phyloP scores from a whole-genome alignment of 2,888 invertebrate genomes.

The Erebia palarica region DNA sequence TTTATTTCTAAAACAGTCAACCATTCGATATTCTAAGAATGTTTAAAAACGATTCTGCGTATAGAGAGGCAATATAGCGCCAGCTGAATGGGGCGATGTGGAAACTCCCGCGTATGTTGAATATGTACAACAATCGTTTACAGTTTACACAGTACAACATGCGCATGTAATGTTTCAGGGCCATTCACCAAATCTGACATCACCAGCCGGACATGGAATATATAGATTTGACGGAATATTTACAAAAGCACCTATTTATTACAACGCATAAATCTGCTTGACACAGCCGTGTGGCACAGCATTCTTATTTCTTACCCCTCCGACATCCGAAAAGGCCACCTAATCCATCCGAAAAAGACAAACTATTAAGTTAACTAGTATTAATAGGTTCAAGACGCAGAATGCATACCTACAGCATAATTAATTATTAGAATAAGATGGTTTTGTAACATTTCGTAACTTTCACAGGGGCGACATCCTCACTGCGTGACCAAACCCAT shows the following conservation, averaged over 20 bases:
- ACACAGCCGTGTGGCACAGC: too few relatives aligned
- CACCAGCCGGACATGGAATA: not conserved
- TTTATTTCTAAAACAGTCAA: not conserved
- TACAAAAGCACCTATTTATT: not conserved
- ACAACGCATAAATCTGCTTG: too few relatives aligned
- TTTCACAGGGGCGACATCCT: too few relatives aligned
- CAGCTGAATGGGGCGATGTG: slow-evolving; percentile 13
- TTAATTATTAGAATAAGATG: too few relatives aligned
- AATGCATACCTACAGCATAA: too few relatives aligned
- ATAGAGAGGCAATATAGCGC: not conserved
- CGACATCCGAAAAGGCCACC: too few relatives aligned
- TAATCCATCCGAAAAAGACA: too few relatives aligned
- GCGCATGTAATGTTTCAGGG: not conserved
- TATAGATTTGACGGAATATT: not conserved
- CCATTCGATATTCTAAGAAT: slow-evolving; percentile 1
- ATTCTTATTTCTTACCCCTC: too few relatives aligned
- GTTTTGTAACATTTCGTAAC: too few relatives aligned
- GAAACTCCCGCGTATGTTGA: not conserved
- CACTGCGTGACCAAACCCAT: too few relatives aligned
- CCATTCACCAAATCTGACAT: slow-evolving; percentile 5
- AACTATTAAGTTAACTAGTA: too few relatives aligned
- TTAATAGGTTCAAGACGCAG: too few relatives aligned
- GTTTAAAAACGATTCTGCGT: not conserved
- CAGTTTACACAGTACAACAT: slow-evolving; percentile 8
- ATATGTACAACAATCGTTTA: not conserved